Conservation (phyloP, 1,140 invertebrate species). For the Potamilus streckersoni region DNA sequence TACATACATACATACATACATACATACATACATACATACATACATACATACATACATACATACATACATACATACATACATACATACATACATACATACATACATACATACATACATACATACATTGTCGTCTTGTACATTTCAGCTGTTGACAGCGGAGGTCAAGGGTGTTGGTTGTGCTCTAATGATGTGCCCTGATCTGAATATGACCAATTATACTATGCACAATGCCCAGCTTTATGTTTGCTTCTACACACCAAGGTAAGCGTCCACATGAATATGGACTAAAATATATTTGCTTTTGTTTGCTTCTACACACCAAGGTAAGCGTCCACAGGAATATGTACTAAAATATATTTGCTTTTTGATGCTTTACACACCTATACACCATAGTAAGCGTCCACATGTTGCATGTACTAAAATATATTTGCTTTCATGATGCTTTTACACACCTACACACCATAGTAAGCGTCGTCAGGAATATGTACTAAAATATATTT, state of each 20-base stretch:
- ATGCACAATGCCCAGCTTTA: conserved; percentile 14
- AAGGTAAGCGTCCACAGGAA: conserved; percentile 12
- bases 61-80: no score
- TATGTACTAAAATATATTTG: not conserved
- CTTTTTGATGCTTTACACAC: conserved; percentile 15
- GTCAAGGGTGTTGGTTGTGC: conserved; percentile 25
- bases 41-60: no score
- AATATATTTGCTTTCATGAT: no score
- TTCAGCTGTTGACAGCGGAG: conserved; percentile 30
- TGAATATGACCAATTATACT: conserved; percentile 1
- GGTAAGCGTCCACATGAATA: conserved; percentile 8
- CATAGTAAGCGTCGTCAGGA: no score
- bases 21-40: no score
- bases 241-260: conserved; percentile 30
- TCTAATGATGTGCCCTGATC: conserved; percentile 19
- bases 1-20: no score
- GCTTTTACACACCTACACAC: no score
- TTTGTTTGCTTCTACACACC: conserved; percentile 28
- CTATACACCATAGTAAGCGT: conserved; percentile 29
- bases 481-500: no score
- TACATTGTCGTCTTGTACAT: not conserved
- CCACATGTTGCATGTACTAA: not conserved
- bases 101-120: no score
- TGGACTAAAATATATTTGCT: not conserved
- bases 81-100: no score